Base-by-base conservation (phyloP, 2,797 vertebrate genomes). In the Sebastes oblongus region DNA sequence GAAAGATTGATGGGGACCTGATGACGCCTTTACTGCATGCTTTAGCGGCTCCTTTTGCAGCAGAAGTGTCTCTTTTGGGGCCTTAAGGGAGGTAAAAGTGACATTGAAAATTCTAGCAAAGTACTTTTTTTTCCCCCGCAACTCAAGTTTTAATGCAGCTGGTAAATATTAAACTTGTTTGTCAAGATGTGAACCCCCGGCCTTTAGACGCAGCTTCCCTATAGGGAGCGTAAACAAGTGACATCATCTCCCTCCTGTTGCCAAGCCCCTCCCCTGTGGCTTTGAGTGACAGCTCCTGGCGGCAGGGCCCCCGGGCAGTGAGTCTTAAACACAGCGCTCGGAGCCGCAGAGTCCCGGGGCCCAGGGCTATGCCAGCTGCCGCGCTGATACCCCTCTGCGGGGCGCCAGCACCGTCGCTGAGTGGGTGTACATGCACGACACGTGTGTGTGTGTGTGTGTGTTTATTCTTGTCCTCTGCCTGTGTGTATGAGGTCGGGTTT, bases 281-380 rank as follows among this genome's bases (percentile, higher is more conserved):
- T 81, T 32, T 91, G 91, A 94, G 60, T 88, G 91, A 84, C 91
- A 83, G 89, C 81, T 80, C 82, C 83, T 70, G 72, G 73, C 20
- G 67, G 74, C 81, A 60, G 78, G 75, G 67, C 80, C 92, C 82
- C 62, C 52, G 56, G 85, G 86, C 83, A 55, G 62, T 5, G 79
- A 86, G 88, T 86, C 84, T 93, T 91, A 92, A 90, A 89, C 89
- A 93, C 89, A 89, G 88, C 2, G 74, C 85, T 87, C 5, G 2
- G 73, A 80, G 86, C 86, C 75, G 39, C 77, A 25, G 24, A 78
- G 86, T 80, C 78, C 77, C 80, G 24, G 77, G 77, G 82, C 92
- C 89, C 87, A 70, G 81, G 88, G 93, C 88, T 65, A 78, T n/a
- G 66, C 88, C 89, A 93, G 93, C 90, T 95, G 93, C 86, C 39